Evolutionary conservation across 2,888 invertebrate species (phyloP), one percentile per base, ranked within the genome.

Genomic region (Heteromyza rotundicornis): DNA sequence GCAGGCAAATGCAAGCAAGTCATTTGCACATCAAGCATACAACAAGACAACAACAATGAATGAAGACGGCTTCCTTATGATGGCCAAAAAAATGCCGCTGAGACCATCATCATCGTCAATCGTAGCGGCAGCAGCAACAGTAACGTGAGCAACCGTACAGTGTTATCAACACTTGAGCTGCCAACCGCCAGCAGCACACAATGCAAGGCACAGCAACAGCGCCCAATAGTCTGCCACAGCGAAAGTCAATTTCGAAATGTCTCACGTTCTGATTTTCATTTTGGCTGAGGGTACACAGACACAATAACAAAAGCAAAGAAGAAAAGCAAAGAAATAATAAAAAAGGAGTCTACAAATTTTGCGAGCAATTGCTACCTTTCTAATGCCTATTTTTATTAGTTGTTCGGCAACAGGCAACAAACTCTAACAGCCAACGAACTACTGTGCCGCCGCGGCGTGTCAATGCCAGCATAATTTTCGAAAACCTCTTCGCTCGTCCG

Each of bases 381-480:
- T 76, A 76, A 76, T 75, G 76, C 69, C 72, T 65, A 68, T 70
- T 72, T 77, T 74, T 72, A 69, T 72, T 75, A 68, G 67, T 59
- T 50, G 22, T 59, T 24, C 22, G 61, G 36, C 57, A 57, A 54
- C 40, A 49, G 53, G 53, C 54, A 59, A 35, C 19, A 50, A 53
- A 57, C 61, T 10, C 7, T 53, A 62, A 40, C 40, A 40, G 16
- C 5, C 14, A 62, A 44, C 19, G 12, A 59, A 56, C 40, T 57
- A 56, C 44, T 24, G 59, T 59, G 51, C 35, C 73, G 52, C 44
- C 22, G 59, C 52, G 51, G 20, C 73, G 65, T 75, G 73, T 78
- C 77, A 76, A 71, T 76, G 78, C 79, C 79, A 75, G 78, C 79
- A 78, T 78, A 78, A 78, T 77, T 76, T 76, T 73, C 73, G n/a